phyloP scores from a whole-genome alignment of 2,113 vertebrate species.

The Odocoileus virginianus region DNA sequence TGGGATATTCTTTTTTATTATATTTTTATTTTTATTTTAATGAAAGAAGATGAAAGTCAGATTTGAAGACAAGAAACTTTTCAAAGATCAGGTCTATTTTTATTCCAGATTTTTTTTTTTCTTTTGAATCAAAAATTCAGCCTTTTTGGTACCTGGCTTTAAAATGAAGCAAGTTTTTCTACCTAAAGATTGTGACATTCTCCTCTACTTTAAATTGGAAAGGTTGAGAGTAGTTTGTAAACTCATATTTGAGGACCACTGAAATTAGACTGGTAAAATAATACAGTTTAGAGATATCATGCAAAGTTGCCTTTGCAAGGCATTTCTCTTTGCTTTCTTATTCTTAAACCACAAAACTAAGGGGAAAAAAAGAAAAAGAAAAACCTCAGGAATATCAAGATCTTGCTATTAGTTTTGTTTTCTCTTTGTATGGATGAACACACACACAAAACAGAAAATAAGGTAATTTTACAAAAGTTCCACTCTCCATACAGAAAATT shows the following conservation, averaged over 20 bases:
- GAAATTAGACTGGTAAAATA: background rate
- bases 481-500: background rate
- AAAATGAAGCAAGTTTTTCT: background rate
- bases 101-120: background rate
- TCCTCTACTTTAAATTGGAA: background rate
- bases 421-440: background rate
- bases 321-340: slow-evolving; percentile 4
- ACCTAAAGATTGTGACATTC: background rate
- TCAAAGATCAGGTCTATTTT: slow-evolving; percentile 42
- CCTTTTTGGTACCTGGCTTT: background rate
- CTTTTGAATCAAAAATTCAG: background rate
- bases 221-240: background rate
- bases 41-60: background rate
- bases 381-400: background rate
- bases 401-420: background rate
- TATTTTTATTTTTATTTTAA: slow-evolving; percentile 39
- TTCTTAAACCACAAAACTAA: background rate
- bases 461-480: background rate
- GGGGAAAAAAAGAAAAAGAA: background rate
- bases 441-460: background rate
- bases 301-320: background rate
- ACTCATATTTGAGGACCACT: background rate
- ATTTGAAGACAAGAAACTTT: slow-evolving; percentile 14
- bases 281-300: background rate
- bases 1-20: background rate